Evolutionary conservation across 2,888 invertebrate genomes (phyloP), one percentile per base, ranked within the genome.

Genomic region (Euzetes globulus): DNA sequence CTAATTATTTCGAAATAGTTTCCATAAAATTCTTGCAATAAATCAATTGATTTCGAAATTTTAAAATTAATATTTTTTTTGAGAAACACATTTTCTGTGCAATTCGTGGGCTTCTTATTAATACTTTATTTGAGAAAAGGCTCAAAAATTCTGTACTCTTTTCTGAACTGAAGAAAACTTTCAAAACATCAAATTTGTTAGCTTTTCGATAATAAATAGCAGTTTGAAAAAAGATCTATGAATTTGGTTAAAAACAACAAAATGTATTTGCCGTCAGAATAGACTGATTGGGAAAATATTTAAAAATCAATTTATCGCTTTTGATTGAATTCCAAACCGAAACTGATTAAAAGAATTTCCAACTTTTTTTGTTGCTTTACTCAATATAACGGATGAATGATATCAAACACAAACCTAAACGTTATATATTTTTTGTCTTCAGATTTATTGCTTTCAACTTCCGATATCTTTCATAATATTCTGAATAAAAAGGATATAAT

Each of bases 401-500:
- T 13, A 41, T 41, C 41, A 55, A 55, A 55, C 22, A 55, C 55
- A 55, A 55, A n/a, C n/a, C n/a, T n/a, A n/a, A n/a, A n/a, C n/a
- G n/a, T n/a, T n/a, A n/a, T n/a, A n/a, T n/a, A n/a, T n/a, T n/a
- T n/a, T n/a, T n/a, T n/a, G n/a, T n/a, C n/a, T n/a, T n/a, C n/a
- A n/a, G 58, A 60, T 60, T 60, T 60, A 60, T 60, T 60, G 17
- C 15, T 60, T 60, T 60, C 27, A 60, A 60, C 27, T 60, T 60
- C 58, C 58, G 27, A 60, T 60, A n/a, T 60, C 9, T 60, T 9
- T 60, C 15, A 5, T 29, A 60, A 27, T 27, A 15, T 29, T 60
- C 15, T 27, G 7, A 4, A 17, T 13, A 17, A 11, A 60, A 7
- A 60, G 27, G 29, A 60, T 27, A 60, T 22, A 55, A 55, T 55